Base-by-base conservation (phyloP, 2,888 invertebrate genomes). In the Brenthis daphne region DNA sequence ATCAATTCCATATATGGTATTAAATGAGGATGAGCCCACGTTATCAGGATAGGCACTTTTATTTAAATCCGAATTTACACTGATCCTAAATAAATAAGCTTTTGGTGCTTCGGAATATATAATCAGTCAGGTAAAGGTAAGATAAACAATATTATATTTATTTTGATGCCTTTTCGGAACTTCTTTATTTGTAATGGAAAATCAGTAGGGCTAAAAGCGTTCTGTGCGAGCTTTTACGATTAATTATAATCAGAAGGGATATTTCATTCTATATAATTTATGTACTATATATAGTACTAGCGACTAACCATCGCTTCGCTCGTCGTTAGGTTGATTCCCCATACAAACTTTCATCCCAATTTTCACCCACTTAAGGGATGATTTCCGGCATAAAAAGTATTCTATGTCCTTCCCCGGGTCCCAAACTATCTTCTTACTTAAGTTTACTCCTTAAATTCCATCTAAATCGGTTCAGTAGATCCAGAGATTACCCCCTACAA, bases 51-150 rank as follows among this genome's bases (percentile, higher is more conserved):
- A 48, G 47, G 48, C 65, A 58, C 72, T 65, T 70, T 69, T 76
- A 75, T 75, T 73, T 73, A 74, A 74, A 74, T 75, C 60, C 37
- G 67, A 73, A 71, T 75, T 77, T 74, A 74, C 74, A 61, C 73
- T 64, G 71, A 53, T 67, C 76, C 77, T 74, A 76, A 77, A 73
- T 72, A 75, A 76, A 77, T 75, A 75, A 57, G 69, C 51, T 64
- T 69, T 54, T 71, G 64, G 65, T 70, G 43, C 47, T 64, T 61
- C 57, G 37, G 67, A 56, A 69, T 53, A 70, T 55, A 73, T 61
- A 71, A 70, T 67, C 64, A 70, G 61, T 48, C 20, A 54, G 53
- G 55, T 51, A 57, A 57, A 68, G 54, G 29, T 63, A 56, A 65
- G 51, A 61, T 64, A 67, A 71, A 69, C 69, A 69, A 72, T 65